Conservation (phyloP, 2,113 vertebrate species). For the Toxotes chatareus region DNA sequence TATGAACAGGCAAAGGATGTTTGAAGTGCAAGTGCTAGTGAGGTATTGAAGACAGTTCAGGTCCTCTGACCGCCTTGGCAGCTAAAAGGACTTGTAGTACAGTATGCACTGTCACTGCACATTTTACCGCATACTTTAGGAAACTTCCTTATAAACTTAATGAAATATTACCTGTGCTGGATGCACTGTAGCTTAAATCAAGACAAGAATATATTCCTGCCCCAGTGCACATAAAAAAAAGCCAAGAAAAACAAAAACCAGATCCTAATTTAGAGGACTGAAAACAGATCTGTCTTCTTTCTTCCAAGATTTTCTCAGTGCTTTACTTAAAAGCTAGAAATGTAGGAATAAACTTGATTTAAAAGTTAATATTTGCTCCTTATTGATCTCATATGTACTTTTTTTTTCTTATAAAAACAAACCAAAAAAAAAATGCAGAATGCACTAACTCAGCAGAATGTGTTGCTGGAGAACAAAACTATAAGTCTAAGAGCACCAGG, state of each 20-base stretch:
- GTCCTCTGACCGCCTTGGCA: neutral
- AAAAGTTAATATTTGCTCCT: conserved; percentile 29
- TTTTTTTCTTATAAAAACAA: neutral
- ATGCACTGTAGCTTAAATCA: conserved; percentile 4
- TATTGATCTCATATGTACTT: conserved; percentile 15
- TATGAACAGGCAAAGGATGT: conserved; percentile 42
- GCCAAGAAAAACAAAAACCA: conserved; percentile 35
- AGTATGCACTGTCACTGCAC: conserved; percentile 1
- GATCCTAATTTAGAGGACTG: conserved; percentile 32
- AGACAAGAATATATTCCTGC: conserved; percentile 14
- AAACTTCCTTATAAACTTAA: neutral
- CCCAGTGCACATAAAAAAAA: neutral
- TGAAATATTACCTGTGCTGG: conserved; percentile 6
- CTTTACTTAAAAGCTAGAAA: conserved; percentile 23
- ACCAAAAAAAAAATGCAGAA: conserved; percentile 1
- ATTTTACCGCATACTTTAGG: conserved; percentile 4
- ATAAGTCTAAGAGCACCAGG: neutral
- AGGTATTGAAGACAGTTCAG: neutral
- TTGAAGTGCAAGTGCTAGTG: conserved; percentile 8
- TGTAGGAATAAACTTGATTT: conserved; percentile 31
- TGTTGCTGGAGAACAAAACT: neutral
- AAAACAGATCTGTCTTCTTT: conserved; percentile 18
- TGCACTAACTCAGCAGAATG: conserved; percentile 35
- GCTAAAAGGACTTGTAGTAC: conserved; percentile 14
- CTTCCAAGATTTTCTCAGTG: conserved; percentile 23